A percentile compares a stretch with the other conserved stretches of the same genome.
phyloP scores from a whole-genome alignment of 1,140 invertebrate species.

The Potamilus streckersoni region DNA sequence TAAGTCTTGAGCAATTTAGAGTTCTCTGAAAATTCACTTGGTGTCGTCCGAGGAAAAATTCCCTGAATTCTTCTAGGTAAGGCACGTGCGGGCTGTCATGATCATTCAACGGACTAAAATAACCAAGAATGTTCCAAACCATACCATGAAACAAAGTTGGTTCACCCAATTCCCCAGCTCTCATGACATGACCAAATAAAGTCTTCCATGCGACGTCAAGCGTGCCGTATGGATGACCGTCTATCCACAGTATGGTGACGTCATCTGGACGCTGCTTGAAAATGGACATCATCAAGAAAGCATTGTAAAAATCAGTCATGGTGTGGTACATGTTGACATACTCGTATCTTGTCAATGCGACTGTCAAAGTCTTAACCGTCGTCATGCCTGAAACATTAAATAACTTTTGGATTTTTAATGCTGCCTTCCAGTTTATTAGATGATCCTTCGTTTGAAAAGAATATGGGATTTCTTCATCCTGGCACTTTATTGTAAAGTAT shows the following conservation, averaged over 20 bases:
- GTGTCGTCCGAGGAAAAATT: slow-evolving; percentile 51
- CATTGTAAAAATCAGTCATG: slow-evolving; percentile 63
- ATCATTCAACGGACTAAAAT: slow-evolving; percentile 51
- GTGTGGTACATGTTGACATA: slow-evolving; percentile 65
- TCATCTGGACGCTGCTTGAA: slow-evolving; percentile 46
- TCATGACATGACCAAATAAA: slow-evolving; percentile 43
- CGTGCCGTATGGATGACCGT: slow-evolving; percentile 55
- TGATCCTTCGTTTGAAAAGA: slow-evolving; percentile 33
- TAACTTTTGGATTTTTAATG: slow-evolving; percentile 5
- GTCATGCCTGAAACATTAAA: not conserved
- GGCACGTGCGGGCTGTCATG: slow-evolving; percentile 31
- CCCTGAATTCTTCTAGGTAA: slow-evolving; percentile 57
- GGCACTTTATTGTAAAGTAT: slow-evolving; percentile 47
- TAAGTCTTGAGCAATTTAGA: slow-evolving; percentile 47
- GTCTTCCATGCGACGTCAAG: slow-evolving; percentile 54
- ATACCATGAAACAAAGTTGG: slow-evolving; percentile 38
- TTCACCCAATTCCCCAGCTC: slow-evolving; percentile 28
- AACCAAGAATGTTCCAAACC: slow-evolving; percentile 54
- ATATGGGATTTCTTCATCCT: slow-evolving; percentile 4
- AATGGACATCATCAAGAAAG: slow-evolving; percentile 51
- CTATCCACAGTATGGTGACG: slow-evolving; percentile 55
- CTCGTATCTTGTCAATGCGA: slow-evolving; percentile 56
- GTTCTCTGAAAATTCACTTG: slow-evolving; percentile 8
- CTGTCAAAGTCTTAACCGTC: slow-evolving; percentile 26
- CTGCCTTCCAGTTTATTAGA: slow-evolving; percentile 38